These are phyloP conservation scores for Jaculus jaculus DNA, from an alignment of 2,113 vertebrate species.

Conservation along the genomic window DNA sequence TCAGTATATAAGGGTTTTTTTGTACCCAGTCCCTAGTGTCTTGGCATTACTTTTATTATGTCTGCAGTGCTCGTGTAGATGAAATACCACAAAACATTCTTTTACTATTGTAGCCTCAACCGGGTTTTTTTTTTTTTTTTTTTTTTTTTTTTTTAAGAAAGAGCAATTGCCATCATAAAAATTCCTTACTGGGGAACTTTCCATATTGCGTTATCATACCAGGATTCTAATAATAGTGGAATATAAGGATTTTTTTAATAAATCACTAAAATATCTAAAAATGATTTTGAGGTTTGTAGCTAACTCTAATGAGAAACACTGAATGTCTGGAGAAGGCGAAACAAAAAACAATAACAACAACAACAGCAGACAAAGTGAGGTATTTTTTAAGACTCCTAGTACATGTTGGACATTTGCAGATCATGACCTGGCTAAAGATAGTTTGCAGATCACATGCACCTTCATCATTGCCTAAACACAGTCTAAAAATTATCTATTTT, in stretches of 20 bases:
- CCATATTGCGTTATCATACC: constrained; percentile 77
- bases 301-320: constrained; percentile 74
- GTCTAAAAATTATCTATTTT: constrained; percentile 80
- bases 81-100: constrained; percentile 81
- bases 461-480: constrained; percentile 80
- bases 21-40: constrained; percentile 72
- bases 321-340: constrained; percentile 59
- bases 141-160: constrained; percentile 64
- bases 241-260: constrained; percentile 70
- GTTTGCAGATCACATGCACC: constrained; percentile 79
- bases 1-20: constrained; percentile 69
- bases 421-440: constrained; percentile 74
- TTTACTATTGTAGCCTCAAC: constrained; percentile 80
- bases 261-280: constrained; percentile 71
- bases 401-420: constrained; percentile 72
- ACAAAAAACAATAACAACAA: constrained; percentile 58
- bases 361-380: constrained; percentile 31
- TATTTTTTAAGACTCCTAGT: constrained; percentile 69
- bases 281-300: constrained; percentile 69
- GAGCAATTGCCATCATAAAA: constrained; percentile 78
- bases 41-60: constrained; percentile 84
- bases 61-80: constrained; percentile 79
- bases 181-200: constrained; percentile 71
- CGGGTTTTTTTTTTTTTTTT: neutral
- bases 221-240: constrained; percentile 67